phyloP scores from a whole-genome alignment of 2,113 vertebrate species.

The Ailuropoda melanoleuca region DNA sequence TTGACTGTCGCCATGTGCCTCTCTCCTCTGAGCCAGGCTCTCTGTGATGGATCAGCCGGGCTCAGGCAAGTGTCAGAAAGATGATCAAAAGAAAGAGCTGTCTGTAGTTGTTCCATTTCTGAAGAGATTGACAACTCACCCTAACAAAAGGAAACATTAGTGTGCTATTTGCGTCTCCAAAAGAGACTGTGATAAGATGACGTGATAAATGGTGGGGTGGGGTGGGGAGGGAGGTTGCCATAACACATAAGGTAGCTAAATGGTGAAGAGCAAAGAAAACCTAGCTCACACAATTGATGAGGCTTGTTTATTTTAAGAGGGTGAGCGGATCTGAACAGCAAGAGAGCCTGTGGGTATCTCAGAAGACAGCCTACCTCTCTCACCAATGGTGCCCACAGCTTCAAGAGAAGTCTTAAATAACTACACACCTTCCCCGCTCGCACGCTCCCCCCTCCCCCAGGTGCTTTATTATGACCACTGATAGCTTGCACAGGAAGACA shows the following conservation, averaged over 20 bases:
- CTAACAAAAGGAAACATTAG: slow-evolving; percentile 98
- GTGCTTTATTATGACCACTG: not conserved
- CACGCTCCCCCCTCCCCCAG: not conserved
- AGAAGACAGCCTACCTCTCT: slow-evolving; percentile 52
- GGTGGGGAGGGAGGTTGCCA: slow-evolving; percentile 74
- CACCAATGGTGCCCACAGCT: not conserved
- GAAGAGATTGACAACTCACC: slow-evolving; percentile 96
- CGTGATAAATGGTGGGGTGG: slow-evolving; percentile 91
- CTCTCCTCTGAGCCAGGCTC: slow-evolving; percentile 89
- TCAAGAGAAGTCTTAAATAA: not conserved
- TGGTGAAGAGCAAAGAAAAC: slow-evolving; percentile 82
- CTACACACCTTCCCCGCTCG: not conserved
- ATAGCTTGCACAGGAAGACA: not conserved
- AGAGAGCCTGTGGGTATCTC: slow-evolving; percentile 55
- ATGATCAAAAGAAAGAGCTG: slow-evolving; percentile 94
- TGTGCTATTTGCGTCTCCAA: slow-evolving; percentile 91
- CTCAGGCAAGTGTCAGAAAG: slow-evolving; percentile 94
- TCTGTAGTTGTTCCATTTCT: slow-evolving; percentile 95
- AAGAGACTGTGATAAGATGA: slow-evolving; percentile 95
- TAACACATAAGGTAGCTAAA: slow-evolving; percentile 87
- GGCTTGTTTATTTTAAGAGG: slow-evolving; percentile 81
- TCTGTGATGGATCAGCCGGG: slow-evolving; percentile 93
- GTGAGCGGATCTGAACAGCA: slow-evolving; percentile 72
- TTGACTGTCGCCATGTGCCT: slow-evolving; percentile 82
- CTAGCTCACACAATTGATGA: slow-evolving; percentile 71